Evolutionary conservation across 1,140 invertebrate species (phyloP), one percentile per base, ranked within the genome.

Genomic region (Lethrus apterus): DNA sequence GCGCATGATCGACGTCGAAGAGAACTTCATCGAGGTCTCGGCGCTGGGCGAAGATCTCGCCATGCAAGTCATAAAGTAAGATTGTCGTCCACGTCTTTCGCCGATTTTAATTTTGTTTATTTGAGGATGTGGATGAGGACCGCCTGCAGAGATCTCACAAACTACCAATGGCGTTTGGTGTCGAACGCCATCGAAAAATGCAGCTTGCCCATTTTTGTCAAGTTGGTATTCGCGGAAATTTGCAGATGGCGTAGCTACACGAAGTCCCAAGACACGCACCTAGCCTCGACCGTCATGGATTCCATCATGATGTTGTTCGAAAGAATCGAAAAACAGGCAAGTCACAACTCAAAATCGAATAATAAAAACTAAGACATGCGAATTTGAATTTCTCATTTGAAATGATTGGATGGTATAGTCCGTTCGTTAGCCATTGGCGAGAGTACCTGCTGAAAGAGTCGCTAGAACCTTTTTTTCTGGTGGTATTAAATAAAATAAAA

Each of bases 231-330:
- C 70, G 92, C 92, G 7, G 93, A 98, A 71, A 90, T 97, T 8
- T 94, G 90, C 62, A 73, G 92, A 44, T 98, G 95, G 95, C 80
- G 93, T 35, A 97, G 93, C 47, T 98, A 98, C 64, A 95, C 92
- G 0, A 89, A 89, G 64, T 86, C 89, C 0, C 84, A 89, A 50
- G 90, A 93, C 54, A 96, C 92, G 0, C 83, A 89, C 57, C 70
- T 98, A 24, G 91, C 93, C 0, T 89, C 86, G 18, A 95, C 89
- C 4, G 93, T 98, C 0, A 96, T 95, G 84, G 93, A 98, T 62
- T 93, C 88, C 10, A 98, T 98, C 56, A 95, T 95, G 83, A 89
- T 96, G 80, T 71, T 97, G 1, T 95, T 95, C 63, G 91, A 95
- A 58, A 75, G 91, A 52, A 93, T 95, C 47, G 93, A 96, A 69